These are phyloP conservation scores for Euspilapteryx auroguttella DNA, from an alignment of 2,888 invertebrate species.

Conservation along the genomic window DNA sequence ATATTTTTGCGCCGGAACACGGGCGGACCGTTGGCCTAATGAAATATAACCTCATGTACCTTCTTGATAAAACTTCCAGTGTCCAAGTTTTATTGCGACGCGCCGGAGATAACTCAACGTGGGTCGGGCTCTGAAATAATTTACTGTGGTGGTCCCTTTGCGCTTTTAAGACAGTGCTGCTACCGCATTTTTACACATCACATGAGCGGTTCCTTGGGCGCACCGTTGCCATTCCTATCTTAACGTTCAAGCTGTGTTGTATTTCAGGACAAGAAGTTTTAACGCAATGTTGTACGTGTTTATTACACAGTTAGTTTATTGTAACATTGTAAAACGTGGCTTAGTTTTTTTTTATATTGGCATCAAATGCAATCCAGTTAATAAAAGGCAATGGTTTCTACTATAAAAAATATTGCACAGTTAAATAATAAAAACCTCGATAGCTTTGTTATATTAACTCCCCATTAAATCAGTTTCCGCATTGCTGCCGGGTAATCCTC, in stretches of 20 bases:
- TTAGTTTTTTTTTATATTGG: too few species aligned
- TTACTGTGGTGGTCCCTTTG: constrained; percentile 39
- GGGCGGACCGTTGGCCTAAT: constrained; percentile 35
- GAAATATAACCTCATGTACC: constrained; percentile 50
- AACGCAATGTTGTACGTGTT: too few species aligned
- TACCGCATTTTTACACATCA: constrained; percentile 29
- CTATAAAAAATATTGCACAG: too few species aligned
- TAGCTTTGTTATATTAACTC: constrained; percentile 30
- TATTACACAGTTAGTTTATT: too few species aligned
- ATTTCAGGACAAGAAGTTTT: too few species aligned
- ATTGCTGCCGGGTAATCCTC: constrained; percentile 36
- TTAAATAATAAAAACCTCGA: neutral
- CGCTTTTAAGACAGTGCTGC: constrained; percentile 21
- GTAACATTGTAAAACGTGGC: too few species aligned
- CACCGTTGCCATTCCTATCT: too few species aligned
- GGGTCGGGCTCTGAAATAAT: constrained; percentile 40
- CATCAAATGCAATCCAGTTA: too few species aligned
- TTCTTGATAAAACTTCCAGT: constrained; percentile 47
- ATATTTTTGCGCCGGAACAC: constrained; percentile 43
- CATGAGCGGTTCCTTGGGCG: too few species aligned
- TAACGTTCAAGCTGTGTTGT: too few species aligned
- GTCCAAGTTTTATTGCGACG: constrained; percentile 46
- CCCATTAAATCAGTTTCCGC: constrained; percentile 45
- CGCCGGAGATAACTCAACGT: constrained; percentile 43
- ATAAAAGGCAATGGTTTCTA: too few species aligned